Base-by-base conservation (phyloP, 2,113 vertebrate species). In the Nannobrachium achirus region DNA sequence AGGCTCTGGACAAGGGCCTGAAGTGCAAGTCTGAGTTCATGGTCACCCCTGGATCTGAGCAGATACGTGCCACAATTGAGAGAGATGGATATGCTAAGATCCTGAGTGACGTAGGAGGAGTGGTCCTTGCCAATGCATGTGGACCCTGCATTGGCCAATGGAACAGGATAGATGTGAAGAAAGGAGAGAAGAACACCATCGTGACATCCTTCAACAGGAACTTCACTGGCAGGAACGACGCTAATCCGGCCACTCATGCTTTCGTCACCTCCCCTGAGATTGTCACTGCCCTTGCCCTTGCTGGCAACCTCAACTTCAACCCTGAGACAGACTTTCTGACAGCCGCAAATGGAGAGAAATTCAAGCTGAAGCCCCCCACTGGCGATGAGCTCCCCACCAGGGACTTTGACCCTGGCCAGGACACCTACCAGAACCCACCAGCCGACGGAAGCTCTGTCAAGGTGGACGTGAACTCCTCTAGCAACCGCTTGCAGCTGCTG, bases 121-220 rank as follows among this genome's bases (percentile, higher is more conserved):
- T 98, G 9, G 95, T 98, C 56, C 90, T 98, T 60, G 96, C 96
- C 76, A 98, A 97, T 0, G 96, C 96, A 10, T 98, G 97, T 86
- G 97, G 97, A 16, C 97, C 96, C 4, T 98, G 97, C 83, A 98
- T 98, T 10, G 97, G 97, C 52, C 97, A 98, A 74, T 98, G 96
- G 97, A 96, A 98, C 93, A 96, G 96, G 75, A 94, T 94, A 56
- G 96, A 98, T 52, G 96, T 95, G 75, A 98, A 98, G 86, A 98
- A 96, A 70, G 97, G 96, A 50, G 97, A 98, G 81, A 98, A 96
- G 89, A 98, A 98, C 78, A 98, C 97, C 8, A 98, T 98, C 42
- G 95, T 98, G 66, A 98, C 95, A 0, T 98, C 97, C 66, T 98
- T 93, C 86, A 98, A 98, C 87, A 90, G 97, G 67, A 98, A 98